Evolutionary conservation across 2,797 vertebrate genomes (phyloP), one percentile per base, ranked within the genome.

Genomic region (Clamator glandarius): DNA sequence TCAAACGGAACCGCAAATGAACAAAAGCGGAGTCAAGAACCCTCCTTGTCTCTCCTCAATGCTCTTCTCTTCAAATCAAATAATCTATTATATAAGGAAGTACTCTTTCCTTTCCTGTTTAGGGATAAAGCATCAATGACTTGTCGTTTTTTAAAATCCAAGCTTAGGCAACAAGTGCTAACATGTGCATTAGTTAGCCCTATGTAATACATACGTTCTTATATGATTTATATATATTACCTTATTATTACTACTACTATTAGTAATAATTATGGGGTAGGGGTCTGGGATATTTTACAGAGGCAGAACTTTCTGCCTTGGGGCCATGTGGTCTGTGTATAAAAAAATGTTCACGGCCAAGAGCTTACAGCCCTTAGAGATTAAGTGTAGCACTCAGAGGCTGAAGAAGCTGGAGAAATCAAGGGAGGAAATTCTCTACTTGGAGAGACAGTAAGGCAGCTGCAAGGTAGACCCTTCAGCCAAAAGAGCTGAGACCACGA

Each of bases 261-360:
- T 76, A 33, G 48, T 85, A 91, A 62, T 88, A 84, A 78, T 87
- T 63, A 76, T 25, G 0, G 0, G 14, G 9, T 35, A 39, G 33
- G 24, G 42, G n/a, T 57, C 83, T 95, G 92, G 63, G 33, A 73
- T 88, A 73, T 91, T 93, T 94, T 85, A 85, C 58, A 90, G 46
- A 91, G 28, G 39, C 69, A 86, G 76, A 42, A 78, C 69, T 81
- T 89, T 88, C 66, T 92, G 62, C 58, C 67, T 58, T 19, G 25
- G 44, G 33, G 74, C 85, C 83, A 86, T 82, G 67, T 90, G 79
- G 70, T 74, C 3, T 82, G 76, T 73, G 85, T 92, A 81, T 26
- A 78, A 21, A 72, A 50, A 93, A 75, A 25, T 57, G 64, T 62
- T 89, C 39, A 39, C 12, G 39, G 84, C 63, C 73, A 86, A 28